phyloP scores from a whole-genome alignment of 2,113 vertebrate genomes.

The Ancistrus triradiatus region DNA sequence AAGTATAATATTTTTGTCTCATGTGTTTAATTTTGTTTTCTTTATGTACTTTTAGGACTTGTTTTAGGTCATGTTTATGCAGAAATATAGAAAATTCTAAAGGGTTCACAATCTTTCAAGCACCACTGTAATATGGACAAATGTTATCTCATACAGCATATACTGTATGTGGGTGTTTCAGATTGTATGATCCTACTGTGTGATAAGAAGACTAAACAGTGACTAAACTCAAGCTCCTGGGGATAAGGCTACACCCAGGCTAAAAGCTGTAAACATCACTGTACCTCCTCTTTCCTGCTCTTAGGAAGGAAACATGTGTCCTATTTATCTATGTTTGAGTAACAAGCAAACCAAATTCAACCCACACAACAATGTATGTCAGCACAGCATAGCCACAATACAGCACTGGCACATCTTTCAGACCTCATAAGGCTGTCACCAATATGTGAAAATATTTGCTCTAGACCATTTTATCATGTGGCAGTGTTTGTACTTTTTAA shows the following conservation, averaged over 20 bases:
- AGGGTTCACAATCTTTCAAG: too few relatives aligned
- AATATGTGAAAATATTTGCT: background rate
- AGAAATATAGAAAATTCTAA: too few relatives aligned
- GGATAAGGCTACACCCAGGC: background rate
- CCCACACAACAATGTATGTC: background rate
- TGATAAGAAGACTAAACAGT: conserved; percentile 7
- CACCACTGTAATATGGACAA: too few relatives aligned
- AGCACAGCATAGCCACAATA: background rate
- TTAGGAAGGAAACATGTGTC: background rate
- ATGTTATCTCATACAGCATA: too few relatives aligned
- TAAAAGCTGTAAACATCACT: conserved; percentile 7
- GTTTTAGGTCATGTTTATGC: too few relatives aligned
- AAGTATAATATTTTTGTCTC: too few relatives aligned
- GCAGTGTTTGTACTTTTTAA: conserved; percentile 20
- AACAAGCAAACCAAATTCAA: background rate
- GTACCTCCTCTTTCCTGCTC: background rate
- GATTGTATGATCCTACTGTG: too few relatives aligned
- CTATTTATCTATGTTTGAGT: conserved; percentile 24
- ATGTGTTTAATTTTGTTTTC: too few relatives aligned
- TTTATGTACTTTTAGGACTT: too few relatives aligned
- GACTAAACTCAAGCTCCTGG: background rate
- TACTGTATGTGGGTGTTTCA: too few relatives aligned
- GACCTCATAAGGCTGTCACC: background rate
- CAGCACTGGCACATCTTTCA: background rate
- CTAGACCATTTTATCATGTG: conserved; percentile 1